Conservation (phyloP, 2,113 vertebrate species). For the Protomyctophum bolini region DNA sequence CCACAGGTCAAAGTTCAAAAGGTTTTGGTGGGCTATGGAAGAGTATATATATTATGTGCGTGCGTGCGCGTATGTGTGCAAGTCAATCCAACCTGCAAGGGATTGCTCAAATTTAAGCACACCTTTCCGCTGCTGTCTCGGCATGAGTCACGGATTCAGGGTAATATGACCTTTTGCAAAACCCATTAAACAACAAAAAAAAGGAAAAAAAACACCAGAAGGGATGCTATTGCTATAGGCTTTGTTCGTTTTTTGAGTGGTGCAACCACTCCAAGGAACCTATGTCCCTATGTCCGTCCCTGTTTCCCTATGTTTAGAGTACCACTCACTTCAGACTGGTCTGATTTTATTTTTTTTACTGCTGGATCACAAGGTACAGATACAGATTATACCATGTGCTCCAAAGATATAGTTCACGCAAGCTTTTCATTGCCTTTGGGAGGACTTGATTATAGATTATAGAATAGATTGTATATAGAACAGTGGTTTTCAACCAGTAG, state of each 20-base stretch:
- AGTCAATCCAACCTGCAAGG: constrained; percentile 28
- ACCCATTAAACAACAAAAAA: not conserved
- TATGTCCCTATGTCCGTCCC: too few relatives aligned
- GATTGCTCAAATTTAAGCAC: constrained; percentile 44
- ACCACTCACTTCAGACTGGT: too few relatives aligned
- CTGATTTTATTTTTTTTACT: not conserved
- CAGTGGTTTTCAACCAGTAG: too few relatives aligned
- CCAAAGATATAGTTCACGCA: too few relatives aligned
- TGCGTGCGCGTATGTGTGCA: constrained; percentile 17
- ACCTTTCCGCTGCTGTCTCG: constrained; percentile 26
- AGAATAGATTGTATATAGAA: too few relatives aligned
- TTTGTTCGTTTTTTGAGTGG: too few relatives aligned
- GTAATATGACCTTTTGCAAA: constrained; percentile 52
- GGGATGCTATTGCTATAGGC: constrained; percentile 53
- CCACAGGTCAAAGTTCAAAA: constrained; percentile 4
- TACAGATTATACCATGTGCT: not conserved
- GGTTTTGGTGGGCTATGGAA: constrained; percentile 22
- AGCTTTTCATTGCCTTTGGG: too few relatives aligned
- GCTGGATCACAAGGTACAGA: not conserved
- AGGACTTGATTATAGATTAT: too few relatives aligned
- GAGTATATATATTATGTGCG: constrained; percentile 11
- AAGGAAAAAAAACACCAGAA: constrained; percentile 1
- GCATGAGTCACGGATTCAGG: constrained; percentile 33
- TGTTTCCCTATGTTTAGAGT: too few relatives aligned
- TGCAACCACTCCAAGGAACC: too few relatives aligned